A percentile compares a stretch with the other conserved stretches of the same genome.
Conservation (phyloP, 2,113 vertebrate species). For the Corvus moneduloides region DNA sequence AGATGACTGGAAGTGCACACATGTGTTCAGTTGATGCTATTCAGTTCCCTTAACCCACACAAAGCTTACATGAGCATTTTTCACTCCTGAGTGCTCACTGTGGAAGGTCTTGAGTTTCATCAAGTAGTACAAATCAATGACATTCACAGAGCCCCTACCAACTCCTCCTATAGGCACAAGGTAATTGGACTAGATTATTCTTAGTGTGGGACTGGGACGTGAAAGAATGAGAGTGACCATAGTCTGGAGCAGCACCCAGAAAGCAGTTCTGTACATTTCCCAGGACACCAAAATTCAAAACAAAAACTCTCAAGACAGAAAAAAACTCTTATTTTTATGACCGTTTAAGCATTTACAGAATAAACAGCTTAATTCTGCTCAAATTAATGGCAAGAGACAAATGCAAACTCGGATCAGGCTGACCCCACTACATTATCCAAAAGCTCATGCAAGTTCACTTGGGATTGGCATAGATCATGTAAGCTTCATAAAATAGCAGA, state of each 20-base stretch:
- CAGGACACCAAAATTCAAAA: not conserved
- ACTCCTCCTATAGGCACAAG: rapidly evolving
- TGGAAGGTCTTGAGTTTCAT: not conserved
- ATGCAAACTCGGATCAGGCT: not conserved
- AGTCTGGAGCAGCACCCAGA: not conserved
- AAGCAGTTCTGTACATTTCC: not conserved
- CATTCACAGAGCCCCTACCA: not conserved
- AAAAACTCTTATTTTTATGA: not conserved
- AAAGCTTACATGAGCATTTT: not conserved
- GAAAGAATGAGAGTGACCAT: not conserved
- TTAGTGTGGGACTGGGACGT: not conserved
- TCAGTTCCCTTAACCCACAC: not conserved
- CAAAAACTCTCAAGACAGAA: not conserved
- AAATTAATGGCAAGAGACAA: not conserved
- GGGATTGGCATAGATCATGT: not conserved
- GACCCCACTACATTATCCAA: not conserved
- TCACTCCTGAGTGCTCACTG: not conserved
- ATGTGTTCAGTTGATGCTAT: not conserved
- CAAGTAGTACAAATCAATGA: not conserved
- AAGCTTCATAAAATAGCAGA: not conserved
- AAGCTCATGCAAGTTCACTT: not conserved
- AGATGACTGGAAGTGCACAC: not conserved
- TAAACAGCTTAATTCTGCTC: not conserved
- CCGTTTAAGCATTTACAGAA: not conserved
- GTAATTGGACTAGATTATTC: not conserved